These are phyloP conservation scores for Eidolon dupreanum DNA, from an alignment of 2,797 vertebrate genomes.

Conservation along the genomic window DNA sequence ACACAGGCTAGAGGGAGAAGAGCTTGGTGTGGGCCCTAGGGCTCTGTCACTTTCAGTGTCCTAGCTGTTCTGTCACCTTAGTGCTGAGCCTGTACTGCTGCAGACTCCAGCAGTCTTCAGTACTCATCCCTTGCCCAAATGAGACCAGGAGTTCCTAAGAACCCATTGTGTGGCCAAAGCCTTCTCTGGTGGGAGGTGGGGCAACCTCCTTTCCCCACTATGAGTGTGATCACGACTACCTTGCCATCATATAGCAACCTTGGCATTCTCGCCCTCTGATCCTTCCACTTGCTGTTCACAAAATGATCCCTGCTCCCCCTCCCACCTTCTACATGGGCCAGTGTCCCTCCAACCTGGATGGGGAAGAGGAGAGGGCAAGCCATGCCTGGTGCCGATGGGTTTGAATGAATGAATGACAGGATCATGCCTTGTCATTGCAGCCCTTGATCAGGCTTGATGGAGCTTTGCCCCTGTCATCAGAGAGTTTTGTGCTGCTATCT, in stretches of 20 bases:
- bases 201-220: fast-evolving
- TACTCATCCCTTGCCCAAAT: not conserved
- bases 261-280: not conserved
- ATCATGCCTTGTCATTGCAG: not conserved
- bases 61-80: not conserved
- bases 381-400: not conserved
- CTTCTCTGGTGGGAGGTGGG: not conserved
- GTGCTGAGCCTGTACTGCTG: not conserved
- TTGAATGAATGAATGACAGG: not conserved
- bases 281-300: not conserved
- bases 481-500: not conserved
- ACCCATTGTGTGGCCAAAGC: too few relatives aligned
- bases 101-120: not conserved
- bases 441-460: not conserved
- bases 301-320: not conserved
- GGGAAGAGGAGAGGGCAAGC: not conserved
- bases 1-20: not conserved
- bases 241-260: not conserved
- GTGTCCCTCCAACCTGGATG: not conserved
- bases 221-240: fast-evolving
- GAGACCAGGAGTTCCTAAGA: not conserved
- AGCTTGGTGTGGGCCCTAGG: not conserved
- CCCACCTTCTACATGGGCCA: not conserved
- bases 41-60: not conserved
- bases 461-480: not conserved